Base-by-base conservation (phyloP, 1,140 invertebrate genomes). In the Heliconius hewitsoni region DNA sequence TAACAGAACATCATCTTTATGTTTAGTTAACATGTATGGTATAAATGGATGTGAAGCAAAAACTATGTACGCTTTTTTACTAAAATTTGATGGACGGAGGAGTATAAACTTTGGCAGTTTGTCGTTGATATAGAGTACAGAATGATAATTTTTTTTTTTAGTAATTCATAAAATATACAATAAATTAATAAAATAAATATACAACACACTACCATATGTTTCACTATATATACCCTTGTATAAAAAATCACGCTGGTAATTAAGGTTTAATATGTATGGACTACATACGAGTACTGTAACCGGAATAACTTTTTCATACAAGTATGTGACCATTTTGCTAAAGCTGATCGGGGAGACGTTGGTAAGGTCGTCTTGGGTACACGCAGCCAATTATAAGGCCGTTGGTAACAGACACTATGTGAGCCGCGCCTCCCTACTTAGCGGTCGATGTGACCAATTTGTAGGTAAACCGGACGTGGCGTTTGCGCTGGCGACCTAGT, bases 401-500 rank as follows among this genome's bases (percentile, higher is more conserved):
- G 80, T 77, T 74, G 76, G 71, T 77, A 74, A 81, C 73, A 81
- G 76, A 71, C 76, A 60, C 71, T 30, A 66, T 50, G 77, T 70
- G 83, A 87, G 83, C 82, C 87, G 82, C 87, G 91, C 89, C 88
- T 91, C 87, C 86, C 89, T 88, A 91, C 86, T 91, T 88, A 91
- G 89, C 90, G 90, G 91, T 92, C 90, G 87, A 92, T 90, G 92
- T 91, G 86, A 90, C 92, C 91, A 90, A 92, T 93, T 91, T 88
- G 88, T 87, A 87, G 88, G 87, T 84, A 89, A 91, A 90, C 92
- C 92, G 92, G 91, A 93, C 89, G 85, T 84, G 76, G 79, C 78
- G 82, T 81, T 57, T 76, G 79, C 80, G 76, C 77, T 46, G 86
- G 87, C 86, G 92, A 93, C 90, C 89, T 87, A 92, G 85, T 91